These are phyloP conservation scores for Lethrus apterus DNA, from an alignment of 1,140 invertebrate species.

Conservation along the genomic window DNA sequence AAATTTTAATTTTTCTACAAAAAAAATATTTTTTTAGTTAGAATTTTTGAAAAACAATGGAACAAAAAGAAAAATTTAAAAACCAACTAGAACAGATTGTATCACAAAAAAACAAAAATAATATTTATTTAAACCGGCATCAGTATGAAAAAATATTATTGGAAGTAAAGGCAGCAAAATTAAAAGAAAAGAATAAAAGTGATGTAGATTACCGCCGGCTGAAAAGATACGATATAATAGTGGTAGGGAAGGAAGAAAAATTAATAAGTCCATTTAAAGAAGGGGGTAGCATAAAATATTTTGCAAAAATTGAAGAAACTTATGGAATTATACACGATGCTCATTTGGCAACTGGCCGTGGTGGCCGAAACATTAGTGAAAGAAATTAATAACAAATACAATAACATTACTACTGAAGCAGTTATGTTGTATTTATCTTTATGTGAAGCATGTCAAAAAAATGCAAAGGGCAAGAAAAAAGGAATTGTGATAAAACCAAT, in stretches of 20 bases:
- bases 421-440: slow-evolving; percentile 1
- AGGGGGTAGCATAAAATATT: too few species aligned
- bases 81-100: too few species aligned
- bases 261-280: slow-evolving; percentile 20
- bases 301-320: slow-evolving; percentile 23
- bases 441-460: slow-evolving; percentile 7
- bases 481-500: slow-evolving; percentile 16
- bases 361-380: slow-evolving; percentile 24
- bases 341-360: slow-evolving; percentile 24
- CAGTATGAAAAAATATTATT: too few species aligned
- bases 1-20: too few species aligned
- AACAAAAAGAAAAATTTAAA: too few species aligned
- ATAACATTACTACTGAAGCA: not conserved
- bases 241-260: slow-evolving; percentile 11
- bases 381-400: slow-evolving; percentile 7
- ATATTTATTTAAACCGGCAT: too few species aligned
- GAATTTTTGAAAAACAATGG: too few species aligned
- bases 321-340: slow-evolving; percentile 25
- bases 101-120: too few species aligned
- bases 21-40: too few species aligned
- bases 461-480: slow-evolving; percentile 21
- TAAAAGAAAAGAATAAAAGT: too few species aligned
- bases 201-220: slow-evolving; percentile 7
- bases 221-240: slow-evolving; percentile 8
- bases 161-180: too few species aligned